Evolutionary conservation across 1,140 invertebrate species (phyloP).

Genomic region (Diplogasteroides magnus): DNA sequence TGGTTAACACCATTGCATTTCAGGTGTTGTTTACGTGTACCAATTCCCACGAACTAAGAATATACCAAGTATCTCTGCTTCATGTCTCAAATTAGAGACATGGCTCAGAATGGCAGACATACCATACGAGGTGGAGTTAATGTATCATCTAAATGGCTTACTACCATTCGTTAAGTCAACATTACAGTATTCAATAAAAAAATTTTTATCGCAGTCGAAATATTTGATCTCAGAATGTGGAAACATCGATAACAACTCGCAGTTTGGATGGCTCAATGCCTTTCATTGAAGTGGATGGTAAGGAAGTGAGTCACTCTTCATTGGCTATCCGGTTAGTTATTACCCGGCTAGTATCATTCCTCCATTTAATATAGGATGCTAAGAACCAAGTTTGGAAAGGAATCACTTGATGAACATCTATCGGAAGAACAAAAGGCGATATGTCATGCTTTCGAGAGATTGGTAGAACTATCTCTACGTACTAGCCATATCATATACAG

Average conservation of each 20-base stretch:
- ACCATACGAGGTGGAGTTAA: constrained; percentile 86
- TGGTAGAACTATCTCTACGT: constrained; percentile 79
- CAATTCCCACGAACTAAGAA: constrained; percentile 77
- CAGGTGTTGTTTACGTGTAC: constrained; percentile 71
- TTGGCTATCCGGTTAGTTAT: constrained; percentile 62
- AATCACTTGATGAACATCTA: constrained; percentile 71
- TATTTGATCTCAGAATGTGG: no score
- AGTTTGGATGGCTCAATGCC: constrained; percentile 86
- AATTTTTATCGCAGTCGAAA: no score
- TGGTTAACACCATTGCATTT: not conserved
- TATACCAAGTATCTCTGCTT: constrained; percentile 80
- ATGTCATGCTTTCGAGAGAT: constrained; percentile 83
- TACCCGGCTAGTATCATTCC: not conserved
- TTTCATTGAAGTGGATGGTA: constrained; percentile 84
- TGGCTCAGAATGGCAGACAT: constrained; percentile 80
- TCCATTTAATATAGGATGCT: not conserved
- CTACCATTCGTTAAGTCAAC: no score
- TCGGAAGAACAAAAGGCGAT: constrained; percentile 77
- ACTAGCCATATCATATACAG: constrained; percentile 11
- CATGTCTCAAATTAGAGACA: constrained; percentile 87
- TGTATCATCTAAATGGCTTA: no score
- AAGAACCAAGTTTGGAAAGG: constrained; percentile 56
- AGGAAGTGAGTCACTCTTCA: constrained; percentile 81
- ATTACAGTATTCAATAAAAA: no score
- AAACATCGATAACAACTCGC: no score